Conservation (phyloP, 2,888 invertebrate species). For the Tryphoninae sp. region DNA sequence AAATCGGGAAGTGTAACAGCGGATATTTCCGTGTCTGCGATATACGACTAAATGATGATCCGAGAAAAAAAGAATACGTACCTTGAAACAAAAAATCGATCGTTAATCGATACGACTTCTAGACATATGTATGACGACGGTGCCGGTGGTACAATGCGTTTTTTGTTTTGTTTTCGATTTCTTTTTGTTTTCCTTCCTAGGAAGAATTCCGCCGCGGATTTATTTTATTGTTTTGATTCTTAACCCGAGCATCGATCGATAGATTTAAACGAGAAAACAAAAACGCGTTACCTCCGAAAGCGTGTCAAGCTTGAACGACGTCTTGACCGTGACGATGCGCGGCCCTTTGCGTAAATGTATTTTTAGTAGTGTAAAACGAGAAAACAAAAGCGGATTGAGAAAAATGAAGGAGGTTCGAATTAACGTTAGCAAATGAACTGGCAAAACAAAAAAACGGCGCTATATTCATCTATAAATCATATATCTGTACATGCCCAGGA, state of each 20-base stretch:
- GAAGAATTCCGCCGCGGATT: constrained; percentile 26
- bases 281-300: constrained; percentile 17
- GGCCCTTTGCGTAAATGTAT: constrained; percentile 60
- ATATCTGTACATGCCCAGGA: constrained; percentile 66
- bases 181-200: constrained; percentile 16
- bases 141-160: constrained; percentile 30
- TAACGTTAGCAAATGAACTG: constrained; percentile 37
- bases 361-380: constrained; percentile 62
- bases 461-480: constrained; percentile 64
- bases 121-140: constrained; percentile 61
- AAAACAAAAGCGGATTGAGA: constrained; percentile 4
- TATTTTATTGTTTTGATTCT: constrained; percentile 76
- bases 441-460: constrained; percentile 49
- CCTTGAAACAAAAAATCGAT: constrained; percentile 76
- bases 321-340: constrained; percentile 52
- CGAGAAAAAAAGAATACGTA: constrained; percentile 78
- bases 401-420: constrained; percentile 17
- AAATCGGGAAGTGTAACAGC: constrained; percentile 47
- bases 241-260: constrained; percentile 63
- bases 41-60: constrained; percentile 66
- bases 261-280: constrained; percentile 38
- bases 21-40: constrained; percentile 64
- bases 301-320: constrained; percentile 44
- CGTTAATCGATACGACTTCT: constrained; percentile 79
- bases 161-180: constrained; percentile 2